These are phyloP conservation scores for Brachyptera risi DNA, from an alignment of 2,888 invertebrate genomes.

Conservation along the genomic window DNA sequence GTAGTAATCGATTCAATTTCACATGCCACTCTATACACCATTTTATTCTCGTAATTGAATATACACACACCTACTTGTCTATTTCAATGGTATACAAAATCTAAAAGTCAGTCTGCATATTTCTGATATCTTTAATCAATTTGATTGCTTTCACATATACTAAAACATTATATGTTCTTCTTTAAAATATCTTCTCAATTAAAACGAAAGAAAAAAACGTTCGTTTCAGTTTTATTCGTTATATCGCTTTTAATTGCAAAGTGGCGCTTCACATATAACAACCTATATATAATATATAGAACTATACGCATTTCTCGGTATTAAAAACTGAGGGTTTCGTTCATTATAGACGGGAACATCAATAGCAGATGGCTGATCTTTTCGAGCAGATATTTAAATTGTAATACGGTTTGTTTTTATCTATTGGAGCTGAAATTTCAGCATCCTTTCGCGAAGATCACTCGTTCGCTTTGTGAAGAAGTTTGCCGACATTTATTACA, in stretches of 20 bases:
- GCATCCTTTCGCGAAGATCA: not conserved
- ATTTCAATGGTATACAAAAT: too few relatives aligned
- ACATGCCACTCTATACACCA: too few relatives aligned
- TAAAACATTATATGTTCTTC: too few relatives aligned
- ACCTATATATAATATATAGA: not conserved
- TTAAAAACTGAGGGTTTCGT: conserved; percentile 9
- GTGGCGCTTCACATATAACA: not conserved
- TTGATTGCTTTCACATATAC: too few relatives aligned
- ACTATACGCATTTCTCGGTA: conserved; percentile 1
- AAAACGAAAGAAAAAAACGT: not conserved
- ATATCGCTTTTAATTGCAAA: conserved; percentile 1
- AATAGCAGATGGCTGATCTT: conserved; percentile 22
- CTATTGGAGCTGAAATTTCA: conserved; percentile 20
- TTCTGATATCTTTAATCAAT: too few relatives aligned
- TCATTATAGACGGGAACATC: conserved; percentile 21
- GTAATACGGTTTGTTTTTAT: conserved; percentile 21
- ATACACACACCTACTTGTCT: too few relatives aligned
- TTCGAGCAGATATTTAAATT: not conserved
- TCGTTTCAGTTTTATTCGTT: not conserved
- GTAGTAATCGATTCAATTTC: too few relatives aligned
- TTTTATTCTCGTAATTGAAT: too few relatives aligned
- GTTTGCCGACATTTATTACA: conserved; percentile 1
- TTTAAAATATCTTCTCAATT: conserved; percentile 1
- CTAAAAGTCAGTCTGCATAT: too few relatives aligned
- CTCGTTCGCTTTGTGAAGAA: not conserved